Percentiles rank a stretch among this genome's conserved stretches.
phyloP scores from a whole-genome alignment of 2,797 vertebrate species.

The Poeciliopsis infans region DNA sequence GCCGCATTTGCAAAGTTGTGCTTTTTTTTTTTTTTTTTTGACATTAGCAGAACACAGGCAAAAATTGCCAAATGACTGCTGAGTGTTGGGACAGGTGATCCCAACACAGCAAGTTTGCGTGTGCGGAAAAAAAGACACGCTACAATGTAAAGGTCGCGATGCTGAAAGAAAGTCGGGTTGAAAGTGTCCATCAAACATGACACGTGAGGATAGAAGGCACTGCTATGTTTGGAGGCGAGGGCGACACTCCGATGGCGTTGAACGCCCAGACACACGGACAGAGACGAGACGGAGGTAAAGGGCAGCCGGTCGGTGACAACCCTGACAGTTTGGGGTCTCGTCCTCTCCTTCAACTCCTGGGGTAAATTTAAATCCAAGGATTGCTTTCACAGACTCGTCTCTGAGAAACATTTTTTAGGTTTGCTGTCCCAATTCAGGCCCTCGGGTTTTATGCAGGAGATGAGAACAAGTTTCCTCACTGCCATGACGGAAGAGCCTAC shows the following conservation, averaged over 20 bases:
- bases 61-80: background rate
- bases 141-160: constrained; percentile 27
- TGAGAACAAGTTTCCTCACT: background rate
- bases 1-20: too few relatives aligned
- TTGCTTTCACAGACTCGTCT: constrained; percentile 39
- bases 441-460: background rate
- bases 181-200: constrained; percentile 42
- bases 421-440: background rate
- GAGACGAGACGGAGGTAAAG: constrained; percentile 36
- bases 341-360: constrained; percentile 33
- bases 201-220: constrained; percentile 32
- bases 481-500: background rate
- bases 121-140: background rate
- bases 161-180: constrained; percentile 26
- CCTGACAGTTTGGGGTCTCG: constrained; percentile 54
- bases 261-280: constrained; percentile 44
- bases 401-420: constrained; percentile 16
- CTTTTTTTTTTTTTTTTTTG: too few relatives aligned
- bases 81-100: constrained; percentile 1
- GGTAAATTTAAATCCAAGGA: constrained; percentile 69
- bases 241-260: constrained; percentile 42
- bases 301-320: constrained; percentile 57
- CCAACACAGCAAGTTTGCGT: background rate
- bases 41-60: background rate
- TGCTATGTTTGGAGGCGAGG: constrained; percentile 35